Evolutionary conservation across 2,888 invertebrate genomes (phyloP).

Genomic region (Morpho deidamia): DNA sequence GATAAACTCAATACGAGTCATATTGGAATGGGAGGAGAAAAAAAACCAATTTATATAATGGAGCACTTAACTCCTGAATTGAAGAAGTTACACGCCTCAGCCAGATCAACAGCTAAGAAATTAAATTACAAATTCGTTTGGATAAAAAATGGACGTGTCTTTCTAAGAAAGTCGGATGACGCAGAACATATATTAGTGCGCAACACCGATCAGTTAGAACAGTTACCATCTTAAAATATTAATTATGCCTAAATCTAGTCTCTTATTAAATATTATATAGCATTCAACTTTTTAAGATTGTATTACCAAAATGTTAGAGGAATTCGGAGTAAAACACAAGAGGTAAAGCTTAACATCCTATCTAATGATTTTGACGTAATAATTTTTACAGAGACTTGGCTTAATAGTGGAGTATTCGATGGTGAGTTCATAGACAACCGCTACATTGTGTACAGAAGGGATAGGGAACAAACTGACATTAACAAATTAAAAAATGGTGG

Average conservation of each 20-base stretch:
- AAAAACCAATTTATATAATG: too few species aligned
- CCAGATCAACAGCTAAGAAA: too few species aligned
- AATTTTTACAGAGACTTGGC: too few species aligned
- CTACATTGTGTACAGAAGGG: conserved; percentile 5
- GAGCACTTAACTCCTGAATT: too few species aligned
- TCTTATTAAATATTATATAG: not conserved
- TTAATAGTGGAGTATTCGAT: conserved; percentile 6
- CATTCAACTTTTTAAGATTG: conserved; percentile 2
- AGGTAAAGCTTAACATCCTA: too few species aligned
- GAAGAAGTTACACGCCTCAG: too few species aligned
- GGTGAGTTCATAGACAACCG: not conserved
- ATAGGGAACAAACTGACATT: conserved; percentile 2
- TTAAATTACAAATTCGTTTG: too few species aligned
- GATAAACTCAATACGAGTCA: too few species aligned
- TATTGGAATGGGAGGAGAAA: too few species aligned
- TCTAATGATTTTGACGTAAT: too few species aligned
- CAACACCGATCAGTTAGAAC: conserved; percentile 3
- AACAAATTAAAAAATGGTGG: not conserved
- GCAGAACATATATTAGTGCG: conserved; percentile 4
- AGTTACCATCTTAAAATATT: not conserved
- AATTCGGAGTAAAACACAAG: too few species aligned
- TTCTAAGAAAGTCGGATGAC: conserved; percentile 4
- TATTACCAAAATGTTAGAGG: conserved; percentile 26
- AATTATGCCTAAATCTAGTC: not conserved
- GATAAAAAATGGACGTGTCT: too few species aligned